A percentile compares a stretch with the other conserved stretches of the same genome.
These are phyloP conservation scores for Mercenaria mercenaria DNA, from an alignment of 1,140 invertebrate species.

Conservation along the genomic window DNA sequence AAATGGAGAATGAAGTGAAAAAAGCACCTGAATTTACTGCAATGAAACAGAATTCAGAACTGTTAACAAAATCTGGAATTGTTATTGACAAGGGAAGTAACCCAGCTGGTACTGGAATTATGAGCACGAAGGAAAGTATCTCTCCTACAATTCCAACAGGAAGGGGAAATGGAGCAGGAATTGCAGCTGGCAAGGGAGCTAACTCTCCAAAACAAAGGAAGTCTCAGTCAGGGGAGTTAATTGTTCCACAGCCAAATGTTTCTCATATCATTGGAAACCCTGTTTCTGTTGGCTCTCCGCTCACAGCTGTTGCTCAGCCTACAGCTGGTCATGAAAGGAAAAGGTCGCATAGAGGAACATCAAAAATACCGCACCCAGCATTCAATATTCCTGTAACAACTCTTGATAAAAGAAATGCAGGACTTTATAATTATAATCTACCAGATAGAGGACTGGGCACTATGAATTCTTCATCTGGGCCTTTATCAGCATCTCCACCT, in stretches of 20 bases:
- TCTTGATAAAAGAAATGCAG: conserved; percentile 70
- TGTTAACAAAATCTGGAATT: not conserved
- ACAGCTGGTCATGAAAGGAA: conserved; percentile 18
- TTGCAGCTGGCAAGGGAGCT: not conserved
- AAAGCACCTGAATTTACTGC: not conserved
- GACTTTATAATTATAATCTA: conserved; percentile 81
- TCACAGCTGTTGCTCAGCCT: not conserved
- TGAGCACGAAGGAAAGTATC: not conserved
- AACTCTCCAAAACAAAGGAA: conserved; percentile 23
- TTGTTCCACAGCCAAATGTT: not conserved
- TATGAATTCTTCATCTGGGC: conserved; percentile 5
- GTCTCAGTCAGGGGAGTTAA: conserved; percentile 2
- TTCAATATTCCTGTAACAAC: conserved; percentile 59
- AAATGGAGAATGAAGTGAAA: not conserved
- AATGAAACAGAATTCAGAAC: not conserved
- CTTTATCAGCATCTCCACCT: conserved; percentile 46
- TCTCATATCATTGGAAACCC: conserved; percentile 24
- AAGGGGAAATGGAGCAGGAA: not conserved
- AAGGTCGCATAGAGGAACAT: not conserved
- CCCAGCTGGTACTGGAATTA: not conserved
- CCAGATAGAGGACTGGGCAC: conserved; percentile 81
- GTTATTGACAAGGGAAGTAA: not conserved
- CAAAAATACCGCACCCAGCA: conserved; percentile 57
- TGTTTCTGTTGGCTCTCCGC: not conserved
- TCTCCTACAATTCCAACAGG: not conserved